Base-by-base conservation (phyloP, 1,140 invertebrate genomes). In the Lepidurus packardi region DNA sequence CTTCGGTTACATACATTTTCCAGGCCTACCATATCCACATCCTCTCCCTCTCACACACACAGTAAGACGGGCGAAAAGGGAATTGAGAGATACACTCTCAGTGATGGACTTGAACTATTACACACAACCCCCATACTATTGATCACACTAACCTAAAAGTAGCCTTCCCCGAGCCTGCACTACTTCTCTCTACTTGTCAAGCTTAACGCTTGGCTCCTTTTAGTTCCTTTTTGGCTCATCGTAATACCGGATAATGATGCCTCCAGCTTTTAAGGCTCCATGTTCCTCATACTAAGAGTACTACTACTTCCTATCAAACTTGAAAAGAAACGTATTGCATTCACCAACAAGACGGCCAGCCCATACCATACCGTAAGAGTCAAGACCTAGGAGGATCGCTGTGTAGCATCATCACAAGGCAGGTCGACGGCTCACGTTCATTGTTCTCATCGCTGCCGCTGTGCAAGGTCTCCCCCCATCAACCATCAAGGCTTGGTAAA, bases 31-130 rank as follows among this genome's bases (percentile, higher is more conserved):
- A 13, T 65, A 3, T 65, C 21, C 1, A 21, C 6, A n/a, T 21
- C 21, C 53, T 25, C 53, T 7, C 21, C 3, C 21, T 65, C 6
- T n/a, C 53, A 7, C 53, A n/a, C 16, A 65, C 53, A 21, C 21
- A n/a, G 53, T 21, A 65, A 13, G 13, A 65, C 8, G 53, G 53
- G 53, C 53, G n/a, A 65, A 13, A 21, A 21, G 53, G 53, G 53
- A 65, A 65, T 65, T 65, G 53, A 65, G 53, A 65, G 53, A 65
- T 65, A 65, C 53, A 65, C 53, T 65, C 53, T 65, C 53, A 65
- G 53, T 65, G 53, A 65, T 65, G 53, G 53, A n/a, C 53, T 65
- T 21, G 0, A 65, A 65, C 53, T 65, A 7, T 21, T 65, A 21
- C 53, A 65, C 9, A 34, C 21, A 16, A 13, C 53, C 53, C 53